phyloP scores from a whole-genome alignment of 1,140 invertebrate species.

The silkworm (Bombyx mori) region ASM3026992v2 NC_085128.1:18262501-18263000 shows the following conservation, averaged over 20 bases:
- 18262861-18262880: conserved; percentile 32
- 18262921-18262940: conserved; percentile 9
- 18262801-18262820: conserved; percentile 31
- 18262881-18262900: conserved; percentile 15
- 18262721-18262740: conserved; percentile 27
- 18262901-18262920: conserved; percentile 21
- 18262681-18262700: conserved; percentile 24
- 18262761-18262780: conserved; percentile 41
- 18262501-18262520: conserved; percentile 30
- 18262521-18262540: conserved; percentile 31
- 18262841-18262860: conserved; percentile 55
- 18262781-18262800: conserved; percentile 39
- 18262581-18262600: conserved; percentile 40
- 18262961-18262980: conserved; percentile 14
- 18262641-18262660: conserved; percentile 52
- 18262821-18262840: conserved; percentile 58
- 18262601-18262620: conserved; percentile 23
- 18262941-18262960: neutral
- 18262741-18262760: conserved; percentile 39
- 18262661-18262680: conserved; percentile 45
- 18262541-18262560: conserved; percentile 20
- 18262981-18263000: conserved; percentile 39
- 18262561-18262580: conserved; percentile 23
- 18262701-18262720: conserved; percentile 26
- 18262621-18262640: conserved; percentile 31